Evolutionary conservation across 2,888 invertebrate genomes (phyloP), one percentile per base, ranked within the genome.

Genomic region (Acleris literana): DNA sequence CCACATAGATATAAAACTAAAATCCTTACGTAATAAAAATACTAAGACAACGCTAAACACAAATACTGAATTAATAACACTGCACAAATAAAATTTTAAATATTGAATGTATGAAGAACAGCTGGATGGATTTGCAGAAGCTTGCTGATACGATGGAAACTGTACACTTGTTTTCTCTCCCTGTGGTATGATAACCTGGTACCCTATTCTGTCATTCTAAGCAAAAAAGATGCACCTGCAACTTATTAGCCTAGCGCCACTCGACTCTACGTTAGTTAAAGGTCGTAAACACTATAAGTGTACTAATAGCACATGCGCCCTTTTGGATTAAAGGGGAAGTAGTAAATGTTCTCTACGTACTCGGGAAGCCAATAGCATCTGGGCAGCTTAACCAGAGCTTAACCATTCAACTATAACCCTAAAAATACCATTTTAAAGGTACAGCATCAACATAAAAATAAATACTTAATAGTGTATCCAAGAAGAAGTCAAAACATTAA

Each of bases 1-100:
- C 91, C 91, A 90, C 85, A 85, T 86, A 86, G 83, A 87, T 79
- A 81, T 82, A 79, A 81, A 82, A 83, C 77, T 83, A 80, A 80
- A 76, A 74, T 74, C 68, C 78, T 62, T 61, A 80, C 78, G 75
- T 75, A 78, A 83, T 82, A 79, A 80, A 83, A 81, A 83, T 80
- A 86, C 80, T 81, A 84, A 80, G 83, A 86, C 81, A 82, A 78
- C 80, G 83, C 78, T 80, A 84, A 82, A 87, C 81, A 85, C 81
- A 86, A 86, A 90, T 90, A 91, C 87, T 91, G 86, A 79, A 88
- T 74, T 13, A 39, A 39, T 39, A 82, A 79, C 76, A 78, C 77
- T 77, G 70, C 77, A 85, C 77, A 75, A 78, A 79, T 81, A 79
- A 77, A 74, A 76, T 75, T 72, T 75, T 69, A 73, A 70, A 78